A percentile compares a stretch with the other conserved stretches of the same genome.
These are phyloP conservation scores for Corythoichthys haematopterus DNA, from an alignment of 2,113 vertebrate species.

Conservation along the genomic window DNA sequence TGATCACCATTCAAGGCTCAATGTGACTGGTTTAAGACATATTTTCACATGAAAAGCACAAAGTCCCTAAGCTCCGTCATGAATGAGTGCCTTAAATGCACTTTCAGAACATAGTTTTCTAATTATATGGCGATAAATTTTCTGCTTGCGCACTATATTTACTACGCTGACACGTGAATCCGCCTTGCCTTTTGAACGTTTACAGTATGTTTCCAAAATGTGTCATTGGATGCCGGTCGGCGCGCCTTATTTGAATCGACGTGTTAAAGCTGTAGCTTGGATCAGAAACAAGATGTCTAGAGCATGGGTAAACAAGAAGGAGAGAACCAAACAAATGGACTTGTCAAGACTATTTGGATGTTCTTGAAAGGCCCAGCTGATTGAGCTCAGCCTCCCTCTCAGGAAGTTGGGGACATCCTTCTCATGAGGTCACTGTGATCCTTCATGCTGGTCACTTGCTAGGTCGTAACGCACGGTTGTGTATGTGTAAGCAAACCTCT, in stretches of 20 bases:
- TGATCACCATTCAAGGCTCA: neutral
- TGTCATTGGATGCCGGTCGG: conserved; percentile 31
- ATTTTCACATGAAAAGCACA: conserved; percentile 93
- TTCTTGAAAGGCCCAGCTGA: conserved; percentile 43
- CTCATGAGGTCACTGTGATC: conserved; percentile 50
- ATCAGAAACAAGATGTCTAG: neutral
- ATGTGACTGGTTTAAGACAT: conserved; percentile 35
- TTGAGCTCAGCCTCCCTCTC: conserved; percentile 47
- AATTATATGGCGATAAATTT: conserved; percentile 96
- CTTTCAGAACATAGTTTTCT: conserved; percentile 93
- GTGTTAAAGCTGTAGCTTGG: no score
- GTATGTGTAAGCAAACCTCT: neutral
- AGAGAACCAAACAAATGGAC: neutral
- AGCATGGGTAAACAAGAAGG: neutral
- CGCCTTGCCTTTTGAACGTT: conserved; percentile 45
- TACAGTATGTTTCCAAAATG: conserved; percentile 38
- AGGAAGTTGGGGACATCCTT: conserved; percentile 41
- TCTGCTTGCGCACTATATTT: conserved; percentile 94
- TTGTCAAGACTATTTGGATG: conserved; percentile 1
- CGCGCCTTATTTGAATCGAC: neutral
- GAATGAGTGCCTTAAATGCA: conserved; percentile 78
- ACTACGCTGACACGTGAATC: conserved; percentile 73
- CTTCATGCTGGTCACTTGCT: neutral
- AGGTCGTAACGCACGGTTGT: neutral
- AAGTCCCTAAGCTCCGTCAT: conserved; percentile 80